Evolutionary conservation across 2,888 invertebrate species (phyloP), one percentile per base, ranked within the genome.

Genomic region (Lasioglossum figueresi): DNA sequence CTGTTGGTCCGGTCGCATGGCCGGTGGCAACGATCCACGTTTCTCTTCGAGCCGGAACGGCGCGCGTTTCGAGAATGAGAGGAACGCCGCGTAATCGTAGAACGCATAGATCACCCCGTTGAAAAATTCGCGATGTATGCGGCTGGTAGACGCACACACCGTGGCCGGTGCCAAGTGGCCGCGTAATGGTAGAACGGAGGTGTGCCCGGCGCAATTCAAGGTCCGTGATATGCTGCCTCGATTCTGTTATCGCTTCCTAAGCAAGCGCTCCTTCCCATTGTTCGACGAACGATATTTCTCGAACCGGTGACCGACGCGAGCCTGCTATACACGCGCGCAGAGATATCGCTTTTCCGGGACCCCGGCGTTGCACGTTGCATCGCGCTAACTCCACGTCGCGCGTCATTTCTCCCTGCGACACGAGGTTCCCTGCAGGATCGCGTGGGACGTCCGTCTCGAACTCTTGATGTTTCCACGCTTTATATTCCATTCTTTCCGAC

Each of bases 181-280:
- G 88, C 81, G 87, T 90, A 88, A 89, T 88, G 84, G 89, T 84
- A 88, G 79, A 84, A 81, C 85, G 83, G 84, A 91, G 90, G 91
- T 88, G 90, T 91, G 88, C 83, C 88, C 59, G 63, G n/a, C 78
- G 74, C 91, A 84, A 90, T 90, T 90, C 90, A 90, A 89, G 88
- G 83, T 89, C 86, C 91, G 91, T 86, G 89, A 90, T 90, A 91
- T 83, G 91, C 85, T 85, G 84, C 82, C 80, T 81, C 78, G 87
- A 88, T 90, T 91, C 90, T 91, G 85, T 90, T 90, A 90, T 90
- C 91, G 89, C 83, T 86, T 87, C 84, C 84, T 87, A 87, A 85
- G 87, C 83, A 68, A 91, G 84, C 88, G 88, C 76, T 83, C 82
- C 73, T 79, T 87, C 66, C 90, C 77, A 91, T 90, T 90, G 90